phyloP scores from a whole-genome alignment of 1,140 invertebrate genomes.

The Batillaria attramentaria region DNA sequence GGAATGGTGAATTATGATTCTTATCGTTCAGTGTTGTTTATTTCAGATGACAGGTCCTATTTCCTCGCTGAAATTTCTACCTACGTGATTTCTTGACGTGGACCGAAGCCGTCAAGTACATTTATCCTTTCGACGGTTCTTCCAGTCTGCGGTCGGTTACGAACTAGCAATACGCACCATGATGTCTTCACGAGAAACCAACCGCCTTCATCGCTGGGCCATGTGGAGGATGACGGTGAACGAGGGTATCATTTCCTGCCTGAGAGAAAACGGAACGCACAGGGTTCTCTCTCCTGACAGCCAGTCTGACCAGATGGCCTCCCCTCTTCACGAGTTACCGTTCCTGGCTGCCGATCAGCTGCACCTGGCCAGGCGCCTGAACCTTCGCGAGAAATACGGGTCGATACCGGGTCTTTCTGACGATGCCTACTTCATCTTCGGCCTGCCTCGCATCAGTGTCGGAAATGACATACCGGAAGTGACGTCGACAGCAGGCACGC shows the following conservation, averaged over 20 bases:
- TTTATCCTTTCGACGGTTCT: too few relatives aligned
- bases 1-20: neutral
- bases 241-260: constrained; percentile 26
- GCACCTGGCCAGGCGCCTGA: constrained; percentile 4
- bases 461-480: constrained; percentile 27
- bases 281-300: constrained; percentile 12
- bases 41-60: neutral
- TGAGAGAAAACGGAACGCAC: neutral
- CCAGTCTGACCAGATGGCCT: too few relatives aligned
- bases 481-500: constrained; percentile 11
- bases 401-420: constrained; percentile 21
- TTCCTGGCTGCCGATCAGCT: constrained; percentile 9
- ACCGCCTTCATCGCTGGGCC: constrained; percentile 31
- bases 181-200: constrained; percentile 8
- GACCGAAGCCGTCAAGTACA: neutral
- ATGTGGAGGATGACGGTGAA: constrained; percentile 33
- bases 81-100: neutral
- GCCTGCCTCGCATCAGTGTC: constrained; percentile 24
- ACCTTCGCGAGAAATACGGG: constrained; percentile 26
- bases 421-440: constrained; percentile 33
- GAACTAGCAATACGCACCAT: too few relatives aligned
- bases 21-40: neutral
- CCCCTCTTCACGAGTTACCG: neutral
- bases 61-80: too few relatives aligned
- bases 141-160: too few relatives aligned